Percentiles rank a stretch among this genome's conserved stretches.
Conservation (phyloP, 2,888 invertebrate species). For the Drosophila limbata region DNA sequence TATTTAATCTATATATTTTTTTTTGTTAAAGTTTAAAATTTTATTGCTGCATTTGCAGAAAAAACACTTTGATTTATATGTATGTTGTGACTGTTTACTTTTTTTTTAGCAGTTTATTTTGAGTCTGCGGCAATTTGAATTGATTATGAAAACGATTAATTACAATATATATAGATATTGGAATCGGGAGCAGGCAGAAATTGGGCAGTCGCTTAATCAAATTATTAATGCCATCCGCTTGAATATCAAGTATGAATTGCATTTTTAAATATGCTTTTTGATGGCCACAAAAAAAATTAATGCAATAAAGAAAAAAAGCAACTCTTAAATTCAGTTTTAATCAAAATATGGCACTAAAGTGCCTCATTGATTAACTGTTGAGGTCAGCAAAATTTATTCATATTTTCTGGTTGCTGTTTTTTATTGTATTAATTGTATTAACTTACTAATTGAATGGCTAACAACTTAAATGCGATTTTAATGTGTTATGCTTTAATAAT, state of each 20-base stretch:
- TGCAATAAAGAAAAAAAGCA: not conserved
- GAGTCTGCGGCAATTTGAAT: slow-evolving; percentile 39
- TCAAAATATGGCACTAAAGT: slow-evolving; percentile 38
- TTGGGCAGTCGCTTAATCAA: slow-evolving; percentile 52
- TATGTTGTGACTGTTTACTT: slow-evolving; percentile 23
- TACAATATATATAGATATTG: slow-evolving; percentile 21
- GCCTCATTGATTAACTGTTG: slow-evolving; percentile 47
- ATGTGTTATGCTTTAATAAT: slow-evolving; percentile 6
- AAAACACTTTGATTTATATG: slow-evolving; percentile 47
- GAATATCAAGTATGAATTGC: slow-evolving; percentile 25
- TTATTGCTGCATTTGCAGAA: slow-evolving; percentile 67
- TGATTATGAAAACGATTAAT: slow-evolving; percentile 62
- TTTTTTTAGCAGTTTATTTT: slow-evolving; percentile 20
- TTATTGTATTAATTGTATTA: slow-evolving; percentile 19
- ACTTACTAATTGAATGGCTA: slow-evolving; percentile 28
- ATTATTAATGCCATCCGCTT: slow-evolving; percentile 65
- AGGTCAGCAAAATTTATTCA: slow-evolving; percentile 39
- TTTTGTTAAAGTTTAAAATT: slow-evolving; percentile 33
- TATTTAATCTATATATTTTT: slow-evolving; percentile 8
- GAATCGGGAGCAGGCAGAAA: not conserved
- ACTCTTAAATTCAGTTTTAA: slow-evolving; percentile 49
- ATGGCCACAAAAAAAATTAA: slow-evolving; percentile 17
- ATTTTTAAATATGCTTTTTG: slow-evolving; percentile 29
- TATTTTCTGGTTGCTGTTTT: not conserved
- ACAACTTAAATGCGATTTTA: slow-evolving; percentile 22